A percentile compares a stretch with the other conserved stretches of the same genome.
Evolutionary conservation across 2,113 vertebrate genomes (phyloP).

Genomic region (Corvus hawaiiensis): DNA sequence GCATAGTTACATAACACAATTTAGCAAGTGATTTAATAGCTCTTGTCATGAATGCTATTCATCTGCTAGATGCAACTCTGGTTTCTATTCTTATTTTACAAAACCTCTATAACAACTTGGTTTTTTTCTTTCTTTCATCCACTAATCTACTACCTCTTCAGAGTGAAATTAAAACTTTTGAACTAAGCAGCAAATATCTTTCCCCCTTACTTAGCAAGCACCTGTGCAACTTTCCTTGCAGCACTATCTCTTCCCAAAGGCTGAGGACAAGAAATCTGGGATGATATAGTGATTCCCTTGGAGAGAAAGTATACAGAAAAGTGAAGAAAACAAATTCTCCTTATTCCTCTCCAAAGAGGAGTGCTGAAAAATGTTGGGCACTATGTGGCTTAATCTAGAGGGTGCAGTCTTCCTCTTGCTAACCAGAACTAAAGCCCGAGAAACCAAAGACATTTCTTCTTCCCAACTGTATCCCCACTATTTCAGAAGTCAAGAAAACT

Average conservation of each 20-base stretch:
- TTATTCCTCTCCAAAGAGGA: not conserved
- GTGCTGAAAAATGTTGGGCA: not conserved
- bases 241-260: not conserved
- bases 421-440: not conserved
- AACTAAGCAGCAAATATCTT: not conserved
- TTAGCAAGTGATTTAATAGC: conserved; percentile 27
- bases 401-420: not conserved
- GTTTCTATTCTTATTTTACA: conserved; percentile 18
- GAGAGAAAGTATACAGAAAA: not conserved
- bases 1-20: not conserved
- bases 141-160: not conserved
- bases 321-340: not conserved
- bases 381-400: not conserved
- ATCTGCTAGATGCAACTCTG: not conserved
- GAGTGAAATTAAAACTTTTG: not conserved
- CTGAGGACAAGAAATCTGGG: not conserved
- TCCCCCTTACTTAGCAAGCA: not conserved
- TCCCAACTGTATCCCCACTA: rapidly evolving
- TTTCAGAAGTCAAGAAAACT: not conserved
- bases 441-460: not conserved
- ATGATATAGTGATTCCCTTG: not conserved
- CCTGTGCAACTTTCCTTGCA: not conserved
- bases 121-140: not conserved
- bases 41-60: conserved; percentile 12
- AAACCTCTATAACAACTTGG: not conserved